Base-by-base conservation (phyloP, 2,888 invertebrate species). In the Elegia similella region DNA sequence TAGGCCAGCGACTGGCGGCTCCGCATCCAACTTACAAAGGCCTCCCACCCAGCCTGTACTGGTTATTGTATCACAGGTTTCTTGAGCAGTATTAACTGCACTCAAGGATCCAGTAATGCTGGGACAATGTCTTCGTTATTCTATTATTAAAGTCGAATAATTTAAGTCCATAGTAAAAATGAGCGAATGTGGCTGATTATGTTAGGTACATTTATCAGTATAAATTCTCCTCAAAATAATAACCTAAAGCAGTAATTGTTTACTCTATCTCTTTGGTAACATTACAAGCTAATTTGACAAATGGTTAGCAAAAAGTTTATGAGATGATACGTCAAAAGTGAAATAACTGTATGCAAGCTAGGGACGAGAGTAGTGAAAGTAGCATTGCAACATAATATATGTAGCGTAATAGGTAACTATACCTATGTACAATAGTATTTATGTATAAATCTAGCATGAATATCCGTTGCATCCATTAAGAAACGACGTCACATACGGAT, bases 1-100 rank as follows among this genome's bases (percentile, higher is more conserved):
- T 70, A 62, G 66, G 66, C 60, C 65, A 61, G 60, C 61, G 62
- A 60, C 53, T 29, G 66, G 63, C 29, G 44, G 57, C 47, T 10
- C 15, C 42, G 30, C 43, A 30, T n/a, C 42, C 32, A 56, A 29
- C 29, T 42, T 17, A 15, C 34, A 16, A 15, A 52, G 52, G n/a
- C 52, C 52, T 52, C 52, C 42, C 15, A 34, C 17, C 16, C 38
- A 12, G 12, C 30, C 47, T 17, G 46, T 17, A 5, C 10, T 46
- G 10, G 16, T 12, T 46, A 46, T 46, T 6, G 16, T 46, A 17
- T 5, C 23, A 23, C 2, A 23, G 23, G 23, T 5, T 23, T 3
- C 23, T 23, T 2, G 23, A 23, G 23, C 23, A 23, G 23, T 23
- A 5, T 23, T 5, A 5, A 10, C 12, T 23, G 46, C 29, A 47